Evolutionary conservation across 2,797 vertebrate genomes (phyloP).

Genomic region (Dicrostonyx torquatus): DNA sequence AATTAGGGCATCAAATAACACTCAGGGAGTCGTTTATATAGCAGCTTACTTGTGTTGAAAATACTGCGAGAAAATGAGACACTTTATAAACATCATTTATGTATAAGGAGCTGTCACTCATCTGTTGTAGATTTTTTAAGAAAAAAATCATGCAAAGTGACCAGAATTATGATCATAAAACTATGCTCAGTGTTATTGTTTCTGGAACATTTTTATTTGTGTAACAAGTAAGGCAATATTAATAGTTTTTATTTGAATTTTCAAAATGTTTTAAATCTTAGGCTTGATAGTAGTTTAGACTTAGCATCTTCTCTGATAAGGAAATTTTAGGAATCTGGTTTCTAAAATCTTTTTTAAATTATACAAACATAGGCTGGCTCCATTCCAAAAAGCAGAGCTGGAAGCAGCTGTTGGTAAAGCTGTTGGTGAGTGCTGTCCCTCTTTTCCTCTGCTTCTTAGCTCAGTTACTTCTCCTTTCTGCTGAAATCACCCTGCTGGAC

Average conservation of each 20-base stretch:
- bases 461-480: conserved; percentile 75
- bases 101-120: conserved; percentile 22
- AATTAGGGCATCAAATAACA: conserved; percentile 59
- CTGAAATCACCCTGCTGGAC: conserved; percentile 60
- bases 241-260: conserved; percentile 40
- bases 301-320: background rate
- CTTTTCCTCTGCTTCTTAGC: conserved; percentile 41
- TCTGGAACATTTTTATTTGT: conserved; percentile 32
- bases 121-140: background rate
- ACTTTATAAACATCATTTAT: conserved; percentile 21
- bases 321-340: conserved; percentile 31
- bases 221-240: background rate
- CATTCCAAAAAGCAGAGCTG: background rate
- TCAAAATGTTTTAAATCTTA: conserved; percentile 1
- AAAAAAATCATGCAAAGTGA: conserved; percentile 14
- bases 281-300: background rate
- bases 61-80: conserved; percentile 61
- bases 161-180: background rate
- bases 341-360: background rate
- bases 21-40: conserved; percentile 33
- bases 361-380: background rate
- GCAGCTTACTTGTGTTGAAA: conserved; percentile 43
- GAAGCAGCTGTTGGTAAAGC: conserved; percentile 2
- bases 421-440: conserved; percentile 10
- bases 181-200: background rate